Evolutionary conservation across 2,113 vertebrate species (phyloP).

Genomic region (Eonycteris spelaea): DNA sequence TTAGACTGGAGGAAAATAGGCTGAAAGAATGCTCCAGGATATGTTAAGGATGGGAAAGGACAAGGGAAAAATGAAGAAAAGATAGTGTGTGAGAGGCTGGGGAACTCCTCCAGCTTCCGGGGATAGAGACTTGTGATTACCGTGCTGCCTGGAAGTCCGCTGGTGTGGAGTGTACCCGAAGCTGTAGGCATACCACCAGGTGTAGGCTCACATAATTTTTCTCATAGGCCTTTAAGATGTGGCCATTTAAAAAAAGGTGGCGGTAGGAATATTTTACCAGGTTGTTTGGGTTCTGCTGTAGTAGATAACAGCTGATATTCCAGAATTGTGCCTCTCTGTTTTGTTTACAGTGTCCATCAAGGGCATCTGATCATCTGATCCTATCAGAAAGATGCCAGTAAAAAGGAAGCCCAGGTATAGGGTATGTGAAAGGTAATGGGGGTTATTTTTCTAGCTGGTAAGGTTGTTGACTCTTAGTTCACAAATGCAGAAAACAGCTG

Average conservation of each 20-base stretch:
- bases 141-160: accelerated
- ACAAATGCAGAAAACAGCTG: not conserved
- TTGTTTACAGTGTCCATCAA: not conserved
- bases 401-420: not conserved
- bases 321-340: not conserved
- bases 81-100: not conserved
- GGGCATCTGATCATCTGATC: not conserved
- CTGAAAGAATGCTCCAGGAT: not conserved
- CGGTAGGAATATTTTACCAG: not conserved
- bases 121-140: too few species aligned
- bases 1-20: constrained; percentile 22
- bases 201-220: not conserved
- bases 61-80: not conserved
- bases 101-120: not conserved
- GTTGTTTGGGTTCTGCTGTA: not conserved
- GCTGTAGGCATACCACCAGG: accelerated
- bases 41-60: not conserved
- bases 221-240: not conserved
- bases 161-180: accelerated
- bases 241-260: not conserved
- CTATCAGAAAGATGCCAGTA: not conserved
- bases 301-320: not conserved
- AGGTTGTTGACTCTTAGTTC: not conserved
- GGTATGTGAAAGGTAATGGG: not conserved
- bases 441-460: not conserved